Evolutionary conservation across 2,113 vertebrate genomes (phyloP).

Genomic region (Turnix velox): DNA sequence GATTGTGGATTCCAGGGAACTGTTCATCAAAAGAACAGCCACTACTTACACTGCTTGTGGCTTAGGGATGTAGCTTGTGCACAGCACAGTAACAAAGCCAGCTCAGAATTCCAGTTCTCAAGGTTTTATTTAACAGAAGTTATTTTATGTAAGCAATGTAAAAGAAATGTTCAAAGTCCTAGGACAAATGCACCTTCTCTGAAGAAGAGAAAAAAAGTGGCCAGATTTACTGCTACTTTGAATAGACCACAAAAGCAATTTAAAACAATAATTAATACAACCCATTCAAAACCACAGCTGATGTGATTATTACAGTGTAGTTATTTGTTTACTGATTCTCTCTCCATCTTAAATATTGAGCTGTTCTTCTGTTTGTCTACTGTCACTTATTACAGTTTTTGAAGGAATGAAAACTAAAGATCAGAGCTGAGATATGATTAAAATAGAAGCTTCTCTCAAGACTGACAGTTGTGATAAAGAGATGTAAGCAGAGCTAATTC

Average conservation of each 20-base stretch:
- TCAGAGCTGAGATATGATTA: background rate
- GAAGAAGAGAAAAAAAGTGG: background rate
- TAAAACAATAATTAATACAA: background rate
- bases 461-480: conserved; percentile 28
- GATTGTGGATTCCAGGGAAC: background rate
- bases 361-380: background rate
- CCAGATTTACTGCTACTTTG: background rate
- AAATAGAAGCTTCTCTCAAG: conserved; percentile 17
- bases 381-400: background rate
- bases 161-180: background rate
- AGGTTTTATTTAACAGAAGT: background rate
- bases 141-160: background rate
- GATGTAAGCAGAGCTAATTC: conserved; percentile 39
- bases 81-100: background rate
- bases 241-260: background rate
- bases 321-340: background rate
- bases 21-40: background rate
- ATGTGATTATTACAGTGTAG: background rate
- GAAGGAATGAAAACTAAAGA: background rate
- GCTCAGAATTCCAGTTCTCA: background rate
- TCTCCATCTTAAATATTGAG: background rate
- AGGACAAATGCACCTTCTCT: background rate
- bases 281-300: background rate
- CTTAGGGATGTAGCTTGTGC: background rate
- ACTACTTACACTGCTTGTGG: background rate